A percentile compares a stretch with the other conserved stretches of the same genome.
Evolutionary conservation across 2,797 vertebrate species (phyloP).

Genomic region (Pseudochaenichthys georgianus): DNA sequence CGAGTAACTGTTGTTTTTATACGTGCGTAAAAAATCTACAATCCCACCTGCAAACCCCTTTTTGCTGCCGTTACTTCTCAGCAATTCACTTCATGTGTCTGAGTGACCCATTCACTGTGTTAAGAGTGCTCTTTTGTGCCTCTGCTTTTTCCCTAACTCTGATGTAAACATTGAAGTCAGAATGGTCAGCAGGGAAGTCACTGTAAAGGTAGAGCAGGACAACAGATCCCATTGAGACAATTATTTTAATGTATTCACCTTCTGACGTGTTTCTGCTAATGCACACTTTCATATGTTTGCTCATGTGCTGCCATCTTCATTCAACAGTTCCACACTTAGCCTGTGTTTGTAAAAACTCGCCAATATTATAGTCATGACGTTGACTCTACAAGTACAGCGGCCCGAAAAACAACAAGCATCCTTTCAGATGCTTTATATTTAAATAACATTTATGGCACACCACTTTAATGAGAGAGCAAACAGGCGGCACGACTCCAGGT

Average conservation of each 20-base stretch:
- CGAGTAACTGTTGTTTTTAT: constrained; percentile 43
- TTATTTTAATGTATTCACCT: constrained; percentile 64
- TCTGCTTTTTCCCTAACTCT: constrained; percentile 31
- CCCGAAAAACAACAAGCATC: constrained; percentile 49
- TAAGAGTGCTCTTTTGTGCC: constrained; percentile 39
- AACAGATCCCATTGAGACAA: constrained; percentile 61
- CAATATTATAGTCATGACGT: constrained; percentile 58
- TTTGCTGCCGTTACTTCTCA: constrained; percentile 28
- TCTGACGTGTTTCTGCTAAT: constrained; percentile 56
- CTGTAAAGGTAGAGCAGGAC: constrained; percentile 39
- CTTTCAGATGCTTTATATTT: constrained; percentile 65
- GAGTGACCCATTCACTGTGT: constrained; percentile 35
- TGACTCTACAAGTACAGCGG: constrained; percentile 21
- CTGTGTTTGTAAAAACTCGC: constrained; percentile 45
- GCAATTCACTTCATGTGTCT: constrained; percentile 11
- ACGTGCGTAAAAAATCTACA: constrained; percentile 1
- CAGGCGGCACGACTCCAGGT: constrained; percentile 51
- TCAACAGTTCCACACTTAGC: constrained; percentile 46
- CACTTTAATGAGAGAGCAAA: constrained; percentile 52
- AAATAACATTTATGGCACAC: constrained; percentile 45
- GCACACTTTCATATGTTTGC: constrained; percentile 52
- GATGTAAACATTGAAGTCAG: constrained; percentile 50
- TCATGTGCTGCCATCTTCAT: constrained; percentile 27
- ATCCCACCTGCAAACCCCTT: constrained; percentile 24
- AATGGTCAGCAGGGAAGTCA: constrained; percentile 29